phyloP scores from a whole-genome alignment of 2,888 invertebrate genomes.

The Rotaria socialis region DNA sequence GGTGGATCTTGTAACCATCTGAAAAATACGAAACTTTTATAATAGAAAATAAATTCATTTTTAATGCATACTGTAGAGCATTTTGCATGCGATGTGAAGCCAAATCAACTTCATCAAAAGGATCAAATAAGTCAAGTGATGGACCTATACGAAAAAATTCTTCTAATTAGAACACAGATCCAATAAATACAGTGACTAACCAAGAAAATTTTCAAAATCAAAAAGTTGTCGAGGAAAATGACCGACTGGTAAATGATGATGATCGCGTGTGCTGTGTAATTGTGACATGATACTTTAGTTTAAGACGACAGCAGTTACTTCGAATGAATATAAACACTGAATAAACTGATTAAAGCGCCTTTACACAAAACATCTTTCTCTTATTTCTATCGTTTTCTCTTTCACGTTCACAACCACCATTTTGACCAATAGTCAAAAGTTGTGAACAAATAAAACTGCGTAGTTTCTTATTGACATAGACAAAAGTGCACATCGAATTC shows the following conservation, averaged over 20 bases:
- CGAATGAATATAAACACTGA: background rate
- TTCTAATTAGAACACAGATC: no score
- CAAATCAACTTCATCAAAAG: constrained; percentile 44
- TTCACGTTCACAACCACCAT: background rate
- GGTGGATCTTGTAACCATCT: constrained; percentile 33
- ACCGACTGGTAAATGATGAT: constrained; percentile 28
- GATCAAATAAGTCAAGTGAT: constrained; percentile 45
- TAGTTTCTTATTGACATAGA: background rate
- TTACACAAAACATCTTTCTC: background rate
- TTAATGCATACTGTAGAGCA: background rate
- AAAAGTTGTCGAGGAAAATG: constrained; percentile 24
- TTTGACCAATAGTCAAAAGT: background rate
- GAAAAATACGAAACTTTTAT: background rate
- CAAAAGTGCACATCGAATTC: background rate
- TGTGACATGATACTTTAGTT: background rate
- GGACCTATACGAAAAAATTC: background rate
- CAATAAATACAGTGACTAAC: background rate
- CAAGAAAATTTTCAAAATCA: constrained; percentile 26
- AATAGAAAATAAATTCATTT: no score
- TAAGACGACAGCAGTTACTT: background rate
- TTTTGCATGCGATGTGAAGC: constrained; percentile 1
- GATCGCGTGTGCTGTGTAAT: background rate
- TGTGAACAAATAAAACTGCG: background rate
- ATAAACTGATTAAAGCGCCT: background rate
- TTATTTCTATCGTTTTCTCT: background rate